Evolutionary conservation across 2,113 vertebrate genomes (phyloP).

Genomic region (Seriola rivoliana): DNA sequence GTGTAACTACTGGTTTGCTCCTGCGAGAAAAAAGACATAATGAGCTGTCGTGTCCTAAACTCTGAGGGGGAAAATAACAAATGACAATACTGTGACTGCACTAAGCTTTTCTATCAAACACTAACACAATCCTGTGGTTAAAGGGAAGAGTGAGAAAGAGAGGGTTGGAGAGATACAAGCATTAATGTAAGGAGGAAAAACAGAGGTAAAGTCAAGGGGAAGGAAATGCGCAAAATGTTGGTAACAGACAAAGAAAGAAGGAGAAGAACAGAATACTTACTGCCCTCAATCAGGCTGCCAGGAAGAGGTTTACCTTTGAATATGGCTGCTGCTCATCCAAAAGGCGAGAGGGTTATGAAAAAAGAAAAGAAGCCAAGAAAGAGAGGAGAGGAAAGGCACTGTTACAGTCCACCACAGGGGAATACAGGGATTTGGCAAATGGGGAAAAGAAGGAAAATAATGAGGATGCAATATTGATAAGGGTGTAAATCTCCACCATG

Average conservation of each 20-base stretch:
- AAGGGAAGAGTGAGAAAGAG: slow-evolving; percentile 13
- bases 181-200: background rate
- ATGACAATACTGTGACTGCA: slow-evolving; percentile 4
- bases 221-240: background rate
- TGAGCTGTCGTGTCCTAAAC: background rate
- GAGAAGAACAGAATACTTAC: slow-evolving; percentile 70
- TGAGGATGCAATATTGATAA: slow-evolving; percentile 41
- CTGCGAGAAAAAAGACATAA: background rate
- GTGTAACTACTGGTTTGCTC: background rate
- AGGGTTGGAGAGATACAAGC: background rate
- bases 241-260: slow-evolving; percentile 15
- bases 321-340: slow-evolving; percentile 77
- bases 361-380: slow-evolving; percentile 51
- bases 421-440: slow-evolving; percentile 44
- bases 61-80: slow-evolving; percentile 1
- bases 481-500: slow-evolving; percentile 15
- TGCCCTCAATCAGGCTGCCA: slow-evolving; percentile 72
- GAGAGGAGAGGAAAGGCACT: slow-evolving; percentile 56
- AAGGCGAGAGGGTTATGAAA: slow-evolving; percentile 29
- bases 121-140: slow-evolving; percentile 22
- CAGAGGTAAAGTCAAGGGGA: background rate
- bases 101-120: slow-evolving; percentile 23
- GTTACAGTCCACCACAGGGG: slow-evolving; percentile 62
- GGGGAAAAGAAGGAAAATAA: slow-evolving; percentile 29
- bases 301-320: slow-evolving; percentile 83